Evolutionary conservation across 2,888 invertebrate genomes (phyloP).

Genomic region (Girardia tigrina): DNA sequence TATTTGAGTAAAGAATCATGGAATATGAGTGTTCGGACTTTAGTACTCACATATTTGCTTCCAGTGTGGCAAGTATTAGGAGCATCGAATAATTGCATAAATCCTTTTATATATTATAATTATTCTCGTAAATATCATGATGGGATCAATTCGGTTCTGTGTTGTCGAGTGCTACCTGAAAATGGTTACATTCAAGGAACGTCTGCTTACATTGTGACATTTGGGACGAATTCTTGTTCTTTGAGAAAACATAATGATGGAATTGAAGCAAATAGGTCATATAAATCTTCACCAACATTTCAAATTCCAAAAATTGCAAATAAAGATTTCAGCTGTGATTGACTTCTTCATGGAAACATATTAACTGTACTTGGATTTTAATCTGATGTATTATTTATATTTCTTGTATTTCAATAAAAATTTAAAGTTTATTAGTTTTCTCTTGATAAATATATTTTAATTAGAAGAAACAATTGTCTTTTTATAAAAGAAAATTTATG

Average conservation of each 20-base stretch:
- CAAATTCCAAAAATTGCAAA: no score
- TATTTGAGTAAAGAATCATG: background rate
- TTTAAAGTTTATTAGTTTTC: no score
- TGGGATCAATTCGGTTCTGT: background rate
- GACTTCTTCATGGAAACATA: no score
- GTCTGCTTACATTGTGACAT: background rate
- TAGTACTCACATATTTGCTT: background rate
- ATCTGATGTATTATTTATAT: no score
- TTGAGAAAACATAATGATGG: background rate
- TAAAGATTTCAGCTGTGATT: no score
- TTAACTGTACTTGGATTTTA: no score
- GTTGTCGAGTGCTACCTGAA: background rate
- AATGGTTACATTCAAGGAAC: background rate
- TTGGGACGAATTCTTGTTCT: background rate
- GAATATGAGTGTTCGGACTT: background rate
- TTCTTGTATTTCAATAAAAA: no score
- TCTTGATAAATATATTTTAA: no score
- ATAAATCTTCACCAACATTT: constrained; percentile 12
- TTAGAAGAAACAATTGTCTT: no score
- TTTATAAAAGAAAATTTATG: no score
- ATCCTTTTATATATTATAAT: constrained; percentile 15
- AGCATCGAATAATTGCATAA: constrained; percentile 6
- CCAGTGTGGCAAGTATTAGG: background rate
- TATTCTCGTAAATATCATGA: constrained; percentile 11
- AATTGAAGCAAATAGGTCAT: background rate